Percentiles rank a stretch among this genome's conserved stretches.
phyloP scores from a whole-genome alignment of 37 sponge, comb jelly and placozoan species.

The Agelas oroides region DNA sequence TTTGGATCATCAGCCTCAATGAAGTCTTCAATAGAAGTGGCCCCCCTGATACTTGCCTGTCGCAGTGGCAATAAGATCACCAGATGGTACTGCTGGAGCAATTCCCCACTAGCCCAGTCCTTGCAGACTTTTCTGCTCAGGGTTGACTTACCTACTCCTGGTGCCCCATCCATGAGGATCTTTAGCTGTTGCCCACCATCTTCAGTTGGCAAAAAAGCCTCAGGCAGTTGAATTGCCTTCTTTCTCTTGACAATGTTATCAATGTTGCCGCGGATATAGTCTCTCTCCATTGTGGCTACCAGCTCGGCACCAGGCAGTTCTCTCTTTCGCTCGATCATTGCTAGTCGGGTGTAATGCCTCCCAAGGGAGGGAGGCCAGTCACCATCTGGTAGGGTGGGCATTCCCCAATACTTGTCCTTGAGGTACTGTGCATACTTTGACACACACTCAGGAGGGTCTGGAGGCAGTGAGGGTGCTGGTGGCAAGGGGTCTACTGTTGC shows the following conservation, averaged over 20 bases:
- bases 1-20: no score
- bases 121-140: background rate
- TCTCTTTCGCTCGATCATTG: background rate
- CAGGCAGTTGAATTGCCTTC: background rate
- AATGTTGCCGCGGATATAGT: background rate
- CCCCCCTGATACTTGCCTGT: background rate
- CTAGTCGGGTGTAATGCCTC: background rate
- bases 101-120: constrained; percentile 7
- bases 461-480: no score
- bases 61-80: background rate
- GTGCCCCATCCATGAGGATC: constrained; percentile 7
- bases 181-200: background rate
- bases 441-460: background rate
- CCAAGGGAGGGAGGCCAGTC: background rate
- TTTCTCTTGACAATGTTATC: background rate
- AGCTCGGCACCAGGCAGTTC: background rate
- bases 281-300: background rate
- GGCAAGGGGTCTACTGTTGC: no score
- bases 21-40: background rate
- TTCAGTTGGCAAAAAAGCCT: background rate
- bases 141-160: constrained; percentile 28
- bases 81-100: background rate
- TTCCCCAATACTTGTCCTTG: background rate
- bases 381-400: no score
- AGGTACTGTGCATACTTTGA: background rate